Evolutionary conservation across 2,888 invertebrate genomes (phyloP).

Genomic region (Dryobota labecula): DNA sequence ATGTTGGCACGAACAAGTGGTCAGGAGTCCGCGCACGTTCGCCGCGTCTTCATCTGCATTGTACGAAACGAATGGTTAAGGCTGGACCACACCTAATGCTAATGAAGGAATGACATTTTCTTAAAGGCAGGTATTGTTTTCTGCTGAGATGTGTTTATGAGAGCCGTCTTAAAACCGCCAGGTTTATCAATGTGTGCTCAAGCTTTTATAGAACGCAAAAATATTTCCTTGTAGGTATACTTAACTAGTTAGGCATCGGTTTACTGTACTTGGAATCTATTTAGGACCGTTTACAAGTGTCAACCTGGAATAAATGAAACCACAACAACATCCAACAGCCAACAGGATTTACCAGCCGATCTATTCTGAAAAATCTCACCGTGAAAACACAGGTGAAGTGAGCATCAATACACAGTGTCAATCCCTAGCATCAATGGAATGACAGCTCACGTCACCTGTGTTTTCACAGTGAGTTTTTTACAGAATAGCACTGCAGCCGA

Average conservation of each 20-base stretch:
- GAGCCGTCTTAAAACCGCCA: not conserved
- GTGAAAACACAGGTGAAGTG: too few species aligned
- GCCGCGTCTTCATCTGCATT: slow-evolving; percentile 73
- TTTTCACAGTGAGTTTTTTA: too few species aligned
- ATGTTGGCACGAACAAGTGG: slow-evolving; percentile 71
- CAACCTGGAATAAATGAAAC: not conserved
- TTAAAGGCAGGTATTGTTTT: not conserved
- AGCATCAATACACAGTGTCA: too few species aligned
- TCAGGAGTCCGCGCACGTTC: slow-evolving; percentile 75
- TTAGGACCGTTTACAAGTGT: not conserved
- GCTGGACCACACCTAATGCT: slow-evolving; percentile 30
- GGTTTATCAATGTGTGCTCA: not conserved
- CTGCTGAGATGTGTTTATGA: slow-evolving; percentile 2
- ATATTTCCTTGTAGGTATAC: too few species aligned
- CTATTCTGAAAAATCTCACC: too few species aligned
- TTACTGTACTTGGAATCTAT: not conserved
- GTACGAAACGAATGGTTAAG: slow-evolving; percentile 51
- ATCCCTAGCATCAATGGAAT: too few species aligned
- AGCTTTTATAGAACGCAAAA: not conserved
- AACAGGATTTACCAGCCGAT: not conserved
- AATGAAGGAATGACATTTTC: slow-evolving; percentile 1
- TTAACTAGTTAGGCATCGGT: not conserved
- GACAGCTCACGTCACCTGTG: too few species aligned
- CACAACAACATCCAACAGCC: not conserved
- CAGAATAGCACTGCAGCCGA: too few species aligned